Percentiles rank a stretch among this genome's conserved stretches.
Evolutionary conservation across 2,888 invertebrate species (phyloP).

Genomic region (Heterodera filipjevi): DNA sequence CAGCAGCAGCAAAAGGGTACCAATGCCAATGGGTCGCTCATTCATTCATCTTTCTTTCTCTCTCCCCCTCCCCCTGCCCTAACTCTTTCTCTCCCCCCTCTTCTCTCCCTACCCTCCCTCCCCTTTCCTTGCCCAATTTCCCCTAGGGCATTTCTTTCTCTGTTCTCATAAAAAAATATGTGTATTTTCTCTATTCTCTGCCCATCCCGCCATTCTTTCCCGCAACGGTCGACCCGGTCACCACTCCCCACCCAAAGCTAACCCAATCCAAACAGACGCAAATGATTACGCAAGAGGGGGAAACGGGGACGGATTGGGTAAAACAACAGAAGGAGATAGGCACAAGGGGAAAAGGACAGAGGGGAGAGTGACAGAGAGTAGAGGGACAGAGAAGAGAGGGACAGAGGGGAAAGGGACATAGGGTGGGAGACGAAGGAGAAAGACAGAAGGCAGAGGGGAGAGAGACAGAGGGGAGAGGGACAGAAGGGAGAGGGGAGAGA

Average conservation of each 20-base stretch:
- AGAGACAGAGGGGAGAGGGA: too few species aligned
- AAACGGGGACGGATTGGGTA: not conserved
- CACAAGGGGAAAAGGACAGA: too few species aligned
- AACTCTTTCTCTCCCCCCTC: not conserved
- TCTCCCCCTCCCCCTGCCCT: too few species aligned
- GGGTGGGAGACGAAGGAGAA: too few species aligned
- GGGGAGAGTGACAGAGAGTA: not conserved
- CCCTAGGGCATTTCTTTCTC: not conserved
- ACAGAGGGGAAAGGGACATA: too few species aligned
- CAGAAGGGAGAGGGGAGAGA: too few species aligned
- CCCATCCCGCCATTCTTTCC: not conserved
- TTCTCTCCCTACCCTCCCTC: too few species aligned
- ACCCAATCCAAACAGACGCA: not conserved
- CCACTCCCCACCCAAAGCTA: not conserved
- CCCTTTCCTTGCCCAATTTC: not conserved
- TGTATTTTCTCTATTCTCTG: not conserved
- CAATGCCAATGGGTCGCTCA: not conserved
- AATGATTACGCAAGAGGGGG: not conserved
- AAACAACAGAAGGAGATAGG: too few species aligned
- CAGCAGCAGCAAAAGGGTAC: not conserved
- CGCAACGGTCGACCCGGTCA: constrained; percentile 11
- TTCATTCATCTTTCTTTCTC: not conserved
- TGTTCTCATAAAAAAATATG: not conserved
- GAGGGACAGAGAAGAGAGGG: not conserved
- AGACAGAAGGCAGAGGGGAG: too few species aligned